These are phyloP conservation scores for Holocentrus rufus DNA, from an alignment of 2,797 vertebrate genomes.

Conservation along the genomic window DNA sequence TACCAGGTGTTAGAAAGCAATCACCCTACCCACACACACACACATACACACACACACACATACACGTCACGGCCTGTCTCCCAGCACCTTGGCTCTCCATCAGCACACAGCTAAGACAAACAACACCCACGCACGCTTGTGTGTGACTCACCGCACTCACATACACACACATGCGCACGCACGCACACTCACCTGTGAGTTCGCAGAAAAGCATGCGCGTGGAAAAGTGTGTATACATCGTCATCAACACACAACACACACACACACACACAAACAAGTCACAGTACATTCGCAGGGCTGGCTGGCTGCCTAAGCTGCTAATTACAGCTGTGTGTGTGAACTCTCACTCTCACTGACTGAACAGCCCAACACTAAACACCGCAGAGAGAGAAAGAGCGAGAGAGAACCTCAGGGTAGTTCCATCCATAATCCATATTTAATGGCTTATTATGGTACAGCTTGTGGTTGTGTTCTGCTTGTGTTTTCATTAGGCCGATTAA, in stretches of 20 bases:
- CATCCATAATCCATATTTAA: constrained; percentile 77
- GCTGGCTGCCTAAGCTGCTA: constrained; percentile 78
- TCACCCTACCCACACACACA: constrained; percentile 59
- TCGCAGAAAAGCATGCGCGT: constrained; percentile 25
- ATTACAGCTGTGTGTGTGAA: constrained; percentile 81
- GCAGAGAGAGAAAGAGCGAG: constrained; percentile 10
- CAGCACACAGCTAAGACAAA: constrained; percentile 77
- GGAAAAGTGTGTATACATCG: constrained; percentile 31
- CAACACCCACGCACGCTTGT: constrained; percentile 70
- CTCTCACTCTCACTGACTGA: constrained; percentile 75
- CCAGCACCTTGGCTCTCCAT: constrained; percentile 73
- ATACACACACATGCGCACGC: neutral
- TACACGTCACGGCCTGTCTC: constrained; percentile 75
- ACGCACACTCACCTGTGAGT: constrained; percentile 59
- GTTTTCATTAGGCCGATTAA: constrained; percentile 73
- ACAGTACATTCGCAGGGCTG: constrained; percentile 64
- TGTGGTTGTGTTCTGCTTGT: constrained; percentile 73
- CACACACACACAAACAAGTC: constrained; percentile 44
- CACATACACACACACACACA: constrained; percentile 43
- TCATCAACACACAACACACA: constrained; percentile 2
- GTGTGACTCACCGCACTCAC: constrained; percentile 68
- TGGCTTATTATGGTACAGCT: constrained; percentile 72
- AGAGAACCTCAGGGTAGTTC: constrained; percentile 66
- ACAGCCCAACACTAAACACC: constrained; percentile 72
- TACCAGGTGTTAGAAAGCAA: constrained; percentile 81